Base-by-base conservation (phyloP, 2,113 vertebrate species). In the Ovibos moschatus region DNA sequence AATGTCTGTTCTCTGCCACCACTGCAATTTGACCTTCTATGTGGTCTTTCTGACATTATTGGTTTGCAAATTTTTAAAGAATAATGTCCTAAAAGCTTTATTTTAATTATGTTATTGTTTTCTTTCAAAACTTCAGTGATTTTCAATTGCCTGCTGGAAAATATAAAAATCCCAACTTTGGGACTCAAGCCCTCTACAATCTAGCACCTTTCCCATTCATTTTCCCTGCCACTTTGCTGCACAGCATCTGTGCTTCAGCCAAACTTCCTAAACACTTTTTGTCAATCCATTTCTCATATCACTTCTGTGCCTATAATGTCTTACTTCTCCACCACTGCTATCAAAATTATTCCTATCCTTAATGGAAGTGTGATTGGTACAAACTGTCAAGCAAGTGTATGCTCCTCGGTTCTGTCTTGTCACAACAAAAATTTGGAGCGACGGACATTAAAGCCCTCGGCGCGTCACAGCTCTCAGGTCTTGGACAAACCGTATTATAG, bases 391-490 rank as follows among this genome's bases (percentile, higher is more conserved):
- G 14, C 0, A 30, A 62, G 28, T 33, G 60, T 62, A 62, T 62
- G 28, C 28, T 16, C 28, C 30, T 62, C 0, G 0, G 28, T 62
- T 33, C 60, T 62, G 14, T 62, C 60, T 33, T 0, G 0, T 62
- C 28, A 62, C 60, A 62, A 62, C 28, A 33, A 62, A 62, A 3
- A 62, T 62, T 62, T 33, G 6, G 28, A 62, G 60, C 3, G 0
- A 62, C 0, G 1, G 28, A 62, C 60, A 62, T 33, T 62, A 62
- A 62, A 62, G 60, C 60, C 60, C 30, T 33, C 0, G 0, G 60
- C 0, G 0, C 6, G 0, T 62, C 28, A 62, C 60, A 62, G 28
- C 30, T 62, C 28, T 62, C 60, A 15, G 60, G 60, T 62, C 60
- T 62, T 62, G 14, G 60, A 33, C 14, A 33, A 33, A 62, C 28